These are phyloP conservation scores for Dasypus novemcinctus DNA, from an alignment of 2,113 vertebrate genomes.

Conservation along the genomic window DNA sequence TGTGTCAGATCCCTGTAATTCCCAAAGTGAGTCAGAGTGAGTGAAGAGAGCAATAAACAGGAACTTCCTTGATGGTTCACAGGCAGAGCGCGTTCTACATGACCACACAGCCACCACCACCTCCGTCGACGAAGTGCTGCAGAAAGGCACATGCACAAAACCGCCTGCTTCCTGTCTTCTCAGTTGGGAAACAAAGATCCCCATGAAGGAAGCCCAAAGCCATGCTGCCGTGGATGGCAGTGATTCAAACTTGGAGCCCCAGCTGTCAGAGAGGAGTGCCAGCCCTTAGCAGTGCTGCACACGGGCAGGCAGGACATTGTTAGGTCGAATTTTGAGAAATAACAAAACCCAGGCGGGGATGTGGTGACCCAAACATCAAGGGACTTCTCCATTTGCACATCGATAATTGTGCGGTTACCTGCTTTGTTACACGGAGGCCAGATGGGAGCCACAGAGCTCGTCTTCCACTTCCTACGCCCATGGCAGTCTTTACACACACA, in stretches of 20 bases:
- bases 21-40: background rate
- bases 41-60: background rate
- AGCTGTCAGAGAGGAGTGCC: slow-evolving; percentile 75
- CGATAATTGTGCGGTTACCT: background rate
- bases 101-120: slow-evolving; percentile 1
- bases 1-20: background rate
- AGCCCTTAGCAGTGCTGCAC: slow-evolving; percentile 38
- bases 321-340: slow-evolving; percentile 59
- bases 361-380: slow-evolving; percentile 35
- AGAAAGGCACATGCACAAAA: background rate
- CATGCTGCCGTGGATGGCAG: slow-evolving; percentile 56
- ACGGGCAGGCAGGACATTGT: slow-evolving; percentile 55
- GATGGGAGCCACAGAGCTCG: background rate
- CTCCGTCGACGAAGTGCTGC: background rate
- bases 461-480: background rate
- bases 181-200: background rate
- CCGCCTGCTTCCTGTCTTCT: slow-evolving; percentile 42
- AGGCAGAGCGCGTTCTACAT: background rate
- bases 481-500: background rate
- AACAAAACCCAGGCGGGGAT: slow-evolving; percentile 9
- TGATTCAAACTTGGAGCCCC: slow-evolving; percentile 69
- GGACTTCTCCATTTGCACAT: slow-evolving; percentile 32
- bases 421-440: slow-evolving; percentile 36
- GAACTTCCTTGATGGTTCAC: slow-evolving; percentile 25
- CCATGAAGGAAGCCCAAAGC: slow-evolving; percentile 48